phyloP scores from a whole-genome alignment of 1,140 invertebrate genomes.

The Heliconius hewitsoni region DNA sequence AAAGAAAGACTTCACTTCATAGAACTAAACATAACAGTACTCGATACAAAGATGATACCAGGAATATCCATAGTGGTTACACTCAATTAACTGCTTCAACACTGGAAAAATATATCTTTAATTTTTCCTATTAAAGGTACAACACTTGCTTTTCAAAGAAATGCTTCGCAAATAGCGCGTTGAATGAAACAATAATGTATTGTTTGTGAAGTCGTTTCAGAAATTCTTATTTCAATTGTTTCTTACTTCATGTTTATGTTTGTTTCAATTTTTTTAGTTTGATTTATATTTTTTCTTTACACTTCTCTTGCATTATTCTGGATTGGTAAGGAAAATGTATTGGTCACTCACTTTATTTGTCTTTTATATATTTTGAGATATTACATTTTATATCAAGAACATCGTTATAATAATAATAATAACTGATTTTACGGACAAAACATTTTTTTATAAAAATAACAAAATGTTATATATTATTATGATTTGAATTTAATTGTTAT shows the following conservation, averaged over 20 bases:
- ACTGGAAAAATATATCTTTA: constrained; percentile 14
- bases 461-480: no score
- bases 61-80: background rate
- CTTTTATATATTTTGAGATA: no score
- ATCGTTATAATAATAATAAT: no score
- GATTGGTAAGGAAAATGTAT: no score
- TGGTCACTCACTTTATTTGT: no score
- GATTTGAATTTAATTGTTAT: no score
- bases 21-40: background rate
- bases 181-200: constrained; percentile 10
- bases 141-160: constrained; percentile 17
- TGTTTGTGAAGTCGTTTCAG: constrained; percentile 16
- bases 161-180: background rate
- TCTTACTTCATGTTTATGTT: background rate
- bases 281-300: background rate
- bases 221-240: constrained; percentile 13
- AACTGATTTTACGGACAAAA: no score
- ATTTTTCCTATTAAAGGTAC: constrained; percentile 21
- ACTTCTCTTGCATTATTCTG: background rate
- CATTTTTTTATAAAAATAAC: no score
- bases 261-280: background rate
- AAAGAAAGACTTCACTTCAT: no score
- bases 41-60: background rate
- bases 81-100: background rate
- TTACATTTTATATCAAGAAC: no score